phyloP scores from a whole-genome alignment of 1,140 invertebrate species.

The Papilio glaucus region DNA sequence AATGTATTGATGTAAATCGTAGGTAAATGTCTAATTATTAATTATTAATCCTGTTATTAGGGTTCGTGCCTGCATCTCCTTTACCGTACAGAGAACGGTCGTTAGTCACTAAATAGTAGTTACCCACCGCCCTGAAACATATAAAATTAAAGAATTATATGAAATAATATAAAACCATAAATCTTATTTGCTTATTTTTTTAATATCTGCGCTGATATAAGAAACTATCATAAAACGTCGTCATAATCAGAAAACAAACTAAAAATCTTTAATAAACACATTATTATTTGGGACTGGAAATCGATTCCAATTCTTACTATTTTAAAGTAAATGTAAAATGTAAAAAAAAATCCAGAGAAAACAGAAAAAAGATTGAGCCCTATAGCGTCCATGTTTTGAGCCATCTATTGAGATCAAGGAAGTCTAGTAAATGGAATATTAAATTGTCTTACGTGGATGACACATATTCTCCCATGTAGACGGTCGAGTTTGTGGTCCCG shows the following conservation, averaged over 20 bases:
- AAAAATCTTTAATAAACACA: too few relatives aligned
- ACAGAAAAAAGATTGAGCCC: too few relatives aligned
- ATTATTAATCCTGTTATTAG: conserved; percentile 7
- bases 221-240: too few relatives aligned
- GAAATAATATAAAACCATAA: background rate
- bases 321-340: background rate
- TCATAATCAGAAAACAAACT: too few relatives aligned
- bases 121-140: conserved; percentile 28
- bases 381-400: too few relatives aligned
- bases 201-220: too few relatives aligned
- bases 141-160: background rate
- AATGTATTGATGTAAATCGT: too few relatives aligned
- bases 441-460: background rate
- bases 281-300: too few relatives aligned
- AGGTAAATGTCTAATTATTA: background rate
- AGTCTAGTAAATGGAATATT: background rate
- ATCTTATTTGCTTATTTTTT: too few relatives aligned
- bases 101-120: conserved; percentile 31
- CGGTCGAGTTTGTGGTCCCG: background rate
- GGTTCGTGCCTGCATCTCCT: conserved; percentile 15
- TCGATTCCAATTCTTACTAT: too few relatives aligned
- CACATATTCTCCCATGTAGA: conserved; percentile 25
- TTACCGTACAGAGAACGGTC: conserved; percentile 15
- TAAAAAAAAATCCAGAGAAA: background rate
- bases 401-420: too few relatives aligned